A percentile compares a stretch with the other conserved stretches of the same genome.
Conservation (phyloP, 1,140 invertebrate species). For the Hirudo medicinalis region DNA sequence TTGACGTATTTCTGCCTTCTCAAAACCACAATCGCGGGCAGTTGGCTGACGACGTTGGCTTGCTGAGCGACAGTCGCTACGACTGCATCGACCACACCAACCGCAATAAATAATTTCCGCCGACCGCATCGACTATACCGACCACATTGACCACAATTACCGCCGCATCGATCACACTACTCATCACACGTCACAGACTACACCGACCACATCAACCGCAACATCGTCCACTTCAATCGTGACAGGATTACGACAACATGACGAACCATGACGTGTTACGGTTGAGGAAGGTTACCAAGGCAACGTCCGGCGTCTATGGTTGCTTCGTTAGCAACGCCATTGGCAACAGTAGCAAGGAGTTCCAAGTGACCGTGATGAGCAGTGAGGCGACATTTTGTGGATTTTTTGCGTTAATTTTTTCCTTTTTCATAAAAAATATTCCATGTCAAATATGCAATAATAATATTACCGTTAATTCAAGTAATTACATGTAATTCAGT, state of each 20-base stretch:
- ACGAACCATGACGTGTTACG: conserved; percentile 49
- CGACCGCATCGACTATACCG: not conserved
- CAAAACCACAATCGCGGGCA: no score
- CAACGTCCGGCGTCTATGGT: conserved; percentile 81
- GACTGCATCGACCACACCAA: not conserved
- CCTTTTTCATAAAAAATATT: no score
- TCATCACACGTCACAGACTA: not conserved
- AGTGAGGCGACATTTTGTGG: no score
- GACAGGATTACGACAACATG: not conserved
- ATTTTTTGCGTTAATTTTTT: no score
- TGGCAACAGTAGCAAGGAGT: conserved; percentile 48
- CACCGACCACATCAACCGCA: not conserved
- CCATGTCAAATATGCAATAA: no score
- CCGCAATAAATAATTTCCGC: not conserved
- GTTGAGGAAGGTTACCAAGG: conserved; percentile 66
- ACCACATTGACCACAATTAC: no score
- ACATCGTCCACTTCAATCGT: not conserved
- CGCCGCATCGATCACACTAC: no score
- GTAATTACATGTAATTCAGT: no score
- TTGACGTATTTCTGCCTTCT: not conserved
- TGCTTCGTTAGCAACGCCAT: conserved; percentile 72
- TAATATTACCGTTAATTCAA: no score
- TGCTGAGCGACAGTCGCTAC: not conserved
- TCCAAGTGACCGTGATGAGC: not conserved
- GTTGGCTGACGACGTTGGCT: no score